phyloP scores from a whole-genome alignment of 1,140 invertebrate species.

The Drosophila arizonae region DNA sequence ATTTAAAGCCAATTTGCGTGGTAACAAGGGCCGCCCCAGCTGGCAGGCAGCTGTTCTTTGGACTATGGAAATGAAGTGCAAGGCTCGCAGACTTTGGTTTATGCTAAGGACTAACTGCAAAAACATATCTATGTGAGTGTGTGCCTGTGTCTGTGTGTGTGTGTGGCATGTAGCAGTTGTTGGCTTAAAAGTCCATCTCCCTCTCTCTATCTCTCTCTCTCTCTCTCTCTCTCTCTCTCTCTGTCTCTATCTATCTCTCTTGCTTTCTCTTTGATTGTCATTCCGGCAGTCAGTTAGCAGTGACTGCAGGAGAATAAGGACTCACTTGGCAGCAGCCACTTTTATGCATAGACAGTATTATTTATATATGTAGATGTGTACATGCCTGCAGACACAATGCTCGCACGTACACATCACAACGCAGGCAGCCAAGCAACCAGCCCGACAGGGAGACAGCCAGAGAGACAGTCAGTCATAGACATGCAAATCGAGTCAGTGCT shows the following conservation, averaged over 20 bases:
- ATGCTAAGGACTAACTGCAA: conserved; percentile 18
- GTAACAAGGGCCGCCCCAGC: conserved; percentile 3
- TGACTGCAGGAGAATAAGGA: conserved; percentile 6
- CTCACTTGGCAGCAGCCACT: conserved; percentile 33
- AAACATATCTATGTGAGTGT: neutral
- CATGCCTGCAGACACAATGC: conserved; percentile 1
- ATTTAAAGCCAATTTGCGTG: conserved; percentile 41
- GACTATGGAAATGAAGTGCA: conserved; percentile 52
- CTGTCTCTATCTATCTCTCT: conserved; percentile 1
- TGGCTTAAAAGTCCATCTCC: conserved; percentile 16
- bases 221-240: conserved; percentile 8
- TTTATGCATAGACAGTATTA: conserved; percentile 26
- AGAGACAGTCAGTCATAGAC: conserved; percentile 19
- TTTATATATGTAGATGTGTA: conserved; percentile 18
- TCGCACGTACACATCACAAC: conserved; percentile 1
- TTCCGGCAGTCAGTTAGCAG: conserved; percentile 36
- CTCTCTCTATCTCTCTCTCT: neutral
- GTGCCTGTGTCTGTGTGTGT: conserved; percentile 5
- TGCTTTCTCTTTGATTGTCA: conserved; percentile 29
- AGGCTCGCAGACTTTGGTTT: conserved; percentile 37
- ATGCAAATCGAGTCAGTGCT: conserved; percentile 38
- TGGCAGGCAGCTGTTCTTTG: conserved; percentile 32
- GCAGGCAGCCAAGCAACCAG: neutral
- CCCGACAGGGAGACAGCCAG: conserved; percentile 2
- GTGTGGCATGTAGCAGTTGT: conserved; percentile 20